Evolutionary conservation across 2,113 vertebrate genomes (phyloP).

Genomic region (Holacanthus passer): DNA sequence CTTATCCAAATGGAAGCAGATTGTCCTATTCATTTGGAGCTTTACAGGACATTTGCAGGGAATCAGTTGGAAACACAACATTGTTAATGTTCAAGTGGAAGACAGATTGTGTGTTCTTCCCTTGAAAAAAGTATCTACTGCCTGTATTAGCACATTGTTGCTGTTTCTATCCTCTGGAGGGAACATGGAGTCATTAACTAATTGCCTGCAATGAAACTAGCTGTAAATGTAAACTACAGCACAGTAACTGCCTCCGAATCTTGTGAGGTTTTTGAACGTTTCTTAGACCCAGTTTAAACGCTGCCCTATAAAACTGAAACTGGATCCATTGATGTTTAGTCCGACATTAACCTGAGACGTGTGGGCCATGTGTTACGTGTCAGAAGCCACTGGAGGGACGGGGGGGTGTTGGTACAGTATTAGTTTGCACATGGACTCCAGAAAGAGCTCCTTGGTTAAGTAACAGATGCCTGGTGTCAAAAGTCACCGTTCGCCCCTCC

Average conservation of each 20-base stretch:
- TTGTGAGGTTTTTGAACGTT: background rate
- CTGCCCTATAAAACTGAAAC: slow-evolving; percentile 19
- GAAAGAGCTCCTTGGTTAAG: slow-evolving; percentile 46
- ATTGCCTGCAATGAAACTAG: slow-evolving; percentile 37
- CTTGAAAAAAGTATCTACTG: slow-evolving; percentile 24
- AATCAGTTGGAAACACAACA: slow-evolving; percentile 29
- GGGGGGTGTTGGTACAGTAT: slow-evolving; percentile 54
- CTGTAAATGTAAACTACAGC: slow-evolving; percentile 17
- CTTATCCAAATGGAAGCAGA: slow-evolving; percentile 40
- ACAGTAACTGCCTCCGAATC: background rate
- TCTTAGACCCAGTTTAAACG: background rate
- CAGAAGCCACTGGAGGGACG: slow-evolving; percentile 16
- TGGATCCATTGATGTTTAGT: slow-evolving; percentile 36
- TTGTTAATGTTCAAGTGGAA: slow-evolving; percentile 26
- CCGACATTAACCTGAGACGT: slow-evolving; percentile 28
- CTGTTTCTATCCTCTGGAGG: slow-evolving; percentile 20
- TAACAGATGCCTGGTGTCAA: slow-evolving; percentile 74
- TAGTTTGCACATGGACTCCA: slow-evolving; percentile 53
- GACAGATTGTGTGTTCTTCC: slow-evolving; percentile 22
- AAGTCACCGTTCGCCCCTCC: slow-evolving; percentile 51
- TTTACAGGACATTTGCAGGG: slow-evolving; percentile 15
- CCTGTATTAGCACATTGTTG: slow-evolving; percentile 10
- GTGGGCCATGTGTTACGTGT: slow-evolving; percentile 46
- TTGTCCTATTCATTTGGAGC: slow-evolving; percentile 37
- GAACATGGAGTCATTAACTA: slow-evolving; percentile 28